These are phyloP conservation scores for Phrynocephalus guinanensis DNA, from an alignment of 2,797 vertebrate species.

Conservation along the genomic window DNA sequence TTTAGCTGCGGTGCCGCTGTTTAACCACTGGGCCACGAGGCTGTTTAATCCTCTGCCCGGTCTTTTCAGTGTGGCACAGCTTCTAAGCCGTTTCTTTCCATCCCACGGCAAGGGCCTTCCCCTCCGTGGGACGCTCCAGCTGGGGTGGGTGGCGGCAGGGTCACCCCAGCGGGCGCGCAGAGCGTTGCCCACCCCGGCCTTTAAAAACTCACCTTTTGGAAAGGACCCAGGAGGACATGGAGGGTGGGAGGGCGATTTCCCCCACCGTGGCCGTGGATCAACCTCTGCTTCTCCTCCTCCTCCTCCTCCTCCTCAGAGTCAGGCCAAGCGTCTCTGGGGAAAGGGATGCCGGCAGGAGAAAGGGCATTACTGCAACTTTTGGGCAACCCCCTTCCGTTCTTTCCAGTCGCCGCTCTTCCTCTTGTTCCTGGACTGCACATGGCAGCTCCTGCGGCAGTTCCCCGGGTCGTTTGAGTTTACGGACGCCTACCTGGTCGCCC, in stretches of 20 bases:
- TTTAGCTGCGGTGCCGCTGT: too few species aligned
- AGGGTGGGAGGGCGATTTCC: neutral
- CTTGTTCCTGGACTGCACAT: conserved; percentile 93
- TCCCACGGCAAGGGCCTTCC: too few species aligned
- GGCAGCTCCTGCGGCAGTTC: conserved; percentile 91
- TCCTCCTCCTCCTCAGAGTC: too few species aligned
- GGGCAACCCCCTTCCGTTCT: conserved; percentile 75
- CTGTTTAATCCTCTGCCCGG: too few species aligned
- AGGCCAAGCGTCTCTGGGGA: neutral
- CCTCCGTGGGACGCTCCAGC: too few species aligned
- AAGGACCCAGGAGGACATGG: neutral
- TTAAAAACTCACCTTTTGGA: neutral
- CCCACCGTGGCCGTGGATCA: neutral
- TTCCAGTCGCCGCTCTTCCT: conserved; percentile 90
- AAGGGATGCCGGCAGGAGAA: neutral
- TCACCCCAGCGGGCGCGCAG: too few species aligned
- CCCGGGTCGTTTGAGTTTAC: conserved; percentile 90
- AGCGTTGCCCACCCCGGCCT: too few species aligned
- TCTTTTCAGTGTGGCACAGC: too few species aligned
- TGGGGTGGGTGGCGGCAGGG: too few species aligned
- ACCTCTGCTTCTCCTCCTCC: too few species aligned
- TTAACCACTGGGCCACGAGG: too few species aligned
- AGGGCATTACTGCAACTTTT: neutral
- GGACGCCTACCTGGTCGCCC: conserved; percentile 87
- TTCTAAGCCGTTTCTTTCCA: too few species aligned